Evolutionary conservation across 2,888 invertebrate genomes (phyloP).

Genomic region (Ormyrus nitidulus): DNA sequence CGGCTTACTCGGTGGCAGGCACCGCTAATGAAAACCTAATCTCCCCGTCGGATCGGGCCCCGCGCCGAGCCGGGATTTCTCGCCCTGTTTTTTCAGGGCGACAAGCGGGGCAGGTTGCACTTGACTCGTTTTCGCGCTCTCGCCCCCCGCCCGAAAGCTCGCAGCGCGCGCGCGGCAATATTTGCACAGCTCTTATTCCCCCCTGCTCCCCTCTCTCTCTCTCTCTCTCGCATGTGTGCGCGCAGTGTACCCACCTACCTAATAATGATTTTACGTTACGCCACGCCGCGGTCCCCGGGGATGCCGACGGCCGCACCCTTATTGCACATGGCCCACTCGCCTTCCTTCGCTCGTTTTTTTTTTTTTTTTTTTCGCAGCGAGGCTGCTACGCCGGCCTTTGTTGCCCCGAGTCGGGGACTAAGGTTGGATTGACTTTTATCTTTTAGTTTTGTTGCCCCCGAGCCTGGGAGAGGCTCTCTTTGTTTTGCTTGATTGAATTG

Average conservation of each 20-base stretch:
- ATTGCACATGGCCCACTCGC: conserved; percentile 73
- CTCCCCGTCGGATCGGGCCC: not conserved
- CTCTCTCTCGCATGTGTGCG: conserved; percentile 48
- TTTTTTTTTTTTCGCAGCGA: not conserved
- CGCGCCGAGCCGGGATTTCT: not conserved
- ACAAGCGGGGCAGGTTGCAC: conserved; percentile 62
- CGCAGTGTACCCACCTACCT: conserved; percentile 68
- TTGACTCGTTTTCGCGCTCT: conserved; percentile 64
- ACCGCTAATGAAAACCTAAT: conserved; percentile 8
- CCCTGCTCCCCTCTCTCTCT: conserved; percentile 50
- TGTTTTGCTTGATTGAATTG: conserved; percentile 10
- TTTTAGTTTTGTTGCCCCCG: not conserved
- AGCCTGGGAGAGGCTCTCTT: not conserved
- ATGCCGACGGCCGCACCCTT: conserved; percentile 74
- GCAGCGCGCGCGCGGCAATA: conserved; percentile 62
- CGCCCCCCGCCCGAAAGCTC: not conserved
- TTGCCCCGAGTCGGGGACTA: no score
- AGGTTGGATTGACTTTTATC: conserved; percentile 45
- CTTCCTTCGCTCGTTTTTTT: not conserved
- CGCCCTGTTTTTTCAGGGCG: conserved; percentile 50
- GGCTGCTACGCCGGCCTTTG: no score
- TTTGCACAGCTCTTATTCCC: conserved; percentile 74
- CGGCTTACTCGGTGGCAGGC: not conserved
- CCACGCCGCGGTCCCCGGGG: conserved; percentile 73
- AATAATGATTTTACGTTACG: conserved; percentile 76